These are phyloP conservation scores for Mycetomoellerius zeteki DNA, from an alignment of 1,140 invertebrate genomes.

Conservation along the genomic window DNA sequence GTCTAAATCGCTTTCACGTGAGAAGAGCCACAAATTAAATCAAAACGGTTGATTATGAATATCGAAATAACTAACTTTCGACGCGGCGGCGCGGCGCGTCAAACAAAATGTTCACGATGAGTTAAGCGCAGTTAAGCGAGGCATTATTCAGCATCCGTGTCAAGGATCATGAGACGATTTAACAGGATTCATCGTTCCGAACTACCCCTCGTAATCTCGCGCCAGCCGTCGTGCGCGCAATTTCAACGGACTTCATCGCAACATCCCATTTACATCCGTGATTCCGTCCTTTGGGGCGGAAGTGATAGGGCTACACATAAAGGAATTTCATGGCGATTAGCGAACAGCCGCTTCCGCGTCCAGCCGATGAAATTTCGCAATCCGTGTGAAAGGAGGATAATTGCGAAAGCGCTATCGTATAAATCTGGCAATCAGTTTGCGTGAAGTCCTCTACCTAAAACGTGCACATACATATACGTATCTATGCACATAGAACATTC, in stretches of 20 bases:
- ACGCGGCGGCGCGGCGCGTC: too few species aligned
- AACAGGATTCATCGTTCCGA: not conserved
- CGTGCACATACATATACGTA: not conserved
- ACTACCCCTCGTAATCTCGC: slow-evolving; percentile 19
- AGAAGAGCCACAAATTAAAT: not conserved
- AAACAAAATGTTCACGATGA: slow-evolving; percentile 13
- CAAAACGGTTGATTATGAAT: not conserved
- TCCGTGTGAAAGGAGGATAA: slow-evolving; percentile 15
- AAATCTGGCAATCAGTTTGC: slow-evolving; percentile 3
- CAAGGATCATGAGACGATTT: slow-evolving; percentile 35
- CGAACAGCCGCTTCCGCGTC: not conserved
- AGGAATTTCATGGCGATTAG: slow-evolving; percentile 37
- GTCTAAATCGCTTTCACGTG: not conserved
- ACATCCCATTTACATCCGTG: not conserved
- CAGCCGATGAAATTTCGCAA: not conserved
- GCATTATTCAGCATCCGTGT: slow-evolving; percentile 23
- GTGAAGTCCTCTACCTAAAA: not conserved
- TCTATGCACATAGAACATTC: not conserved
- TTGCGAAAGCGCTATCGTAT: slow-evolving; percentile 9
- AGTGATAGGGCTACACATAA: slow-evolving; percentile 13
- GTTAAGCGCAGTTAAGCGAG: not conserved
- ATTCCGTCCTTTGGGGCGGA: slow-evolving; percentile 1
- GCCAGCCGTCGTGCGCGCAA: not conserved
- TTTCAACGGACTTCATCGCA: slow-evolving; percentile 32
- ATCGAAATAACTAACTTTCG: slow-evolving; percentile 6